Conservation (phyloP, 2,888 invertebrate genomes). For the Drosophila silvestris region DNA sequence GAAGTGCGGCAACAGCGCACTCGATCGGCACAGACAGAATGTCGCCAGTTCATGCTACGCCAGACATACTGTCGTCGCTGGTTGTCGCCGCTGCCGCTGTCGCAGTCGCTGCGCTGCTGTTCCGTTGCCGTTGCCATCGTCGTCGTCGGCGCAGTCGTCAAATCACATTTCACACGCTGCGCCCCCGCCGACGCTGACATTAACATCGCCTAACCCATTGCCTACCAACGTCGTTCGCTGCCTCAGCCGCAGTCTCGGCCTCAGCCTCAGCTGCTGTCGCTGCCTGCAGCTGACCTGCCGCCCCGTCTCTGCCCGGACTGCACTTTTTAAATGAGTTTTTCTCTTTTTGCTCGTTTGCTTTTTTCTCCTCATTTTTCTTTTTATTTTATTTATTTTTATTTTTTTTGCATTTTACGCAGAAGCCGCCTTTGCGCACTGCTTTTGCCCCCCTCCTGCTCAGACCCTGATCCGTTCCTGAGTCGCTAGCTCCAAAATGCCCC, state of each 20-base stretch:
- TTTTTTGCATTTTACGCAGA: conserved; percentile 43
- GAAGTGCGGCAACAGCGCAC: conserved; percentile 88
- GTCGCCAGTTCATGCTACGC: conserved; percentile 94
- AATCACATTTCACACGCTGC: conserved; percentile 62
- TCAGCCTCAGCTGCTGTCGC: conserved; percentile 6
- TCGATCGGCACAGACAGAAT: conserved; percentile 95
- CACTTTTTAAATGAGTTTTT: conserved; percentile 41
- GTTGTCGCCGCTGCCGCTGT: conserved; percentile 56
- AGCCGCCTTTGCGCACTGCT: conserved; percentile 12
- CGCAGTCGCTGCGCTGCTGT: conserved; percentile 16
- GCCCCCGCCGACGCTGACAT: conserved; percentile 28
- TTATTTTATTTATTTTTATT: conserved; percentile 7
- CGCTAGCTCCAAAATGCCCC: conserved; percentile 38
- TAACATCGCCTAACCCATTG: conserved; percentile 35
- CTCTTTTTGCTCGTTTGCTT: conserved; percentile 13
- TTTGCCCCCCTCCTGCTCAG: neutral
- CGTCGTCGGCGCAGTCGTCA: conserved; percentile 53
- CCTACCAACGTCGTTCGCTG: conserved; percentile 23
- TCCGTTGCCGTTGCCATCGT: conserved; percentile 19
- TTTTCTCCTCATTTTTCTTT: neutral
- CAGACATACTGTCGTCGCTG: conserved; percentile 90
- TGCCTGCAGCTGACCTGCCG: conserved; percentile 40
- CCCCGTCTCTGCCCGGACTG: conserved; percentile 26
- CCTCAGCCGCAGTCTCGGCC: conserved; percentile 1
- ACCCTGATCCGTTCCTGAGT: neutral